Conservation (phyloP, 2,797 vertebrate genomes). For the Bradypodion pumilum region DNA sequence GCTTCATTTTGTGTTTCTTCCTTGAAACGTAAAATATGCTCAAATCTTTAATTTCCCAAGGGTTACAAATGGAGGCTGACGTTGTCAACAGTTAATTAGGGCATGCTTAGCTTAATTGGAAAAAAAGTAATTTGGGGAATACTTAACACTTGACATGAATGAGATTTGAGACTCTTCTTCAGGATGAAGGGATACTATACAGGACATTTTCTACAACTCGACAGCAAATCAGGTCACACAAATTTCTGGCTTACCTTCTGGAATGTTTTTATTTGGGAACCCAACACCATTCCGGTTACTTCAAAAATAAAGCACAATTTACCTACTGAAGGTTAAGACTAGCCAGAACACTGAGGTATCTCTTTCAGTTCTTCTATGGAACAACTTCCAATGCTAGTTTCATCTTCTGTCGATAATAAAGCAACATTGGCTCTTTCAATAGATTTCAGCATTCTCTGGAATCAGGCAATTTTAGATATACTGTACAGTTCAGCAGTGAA, state of each 20-base stretch:
- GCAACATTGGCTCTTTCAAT: not conserved
- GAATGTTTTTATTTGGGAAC: not conserved
- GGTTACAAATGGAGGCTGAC: not conserved
- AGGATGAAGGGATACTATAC: not conserved
- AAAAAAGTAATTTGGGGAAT: not conserved
- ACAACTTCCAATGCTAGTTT: not conserved
- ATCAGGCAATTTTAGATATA: not conserved
- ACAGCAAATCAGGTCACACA: not conserved
- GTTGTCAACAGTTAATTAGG: conserved; percentile 1
- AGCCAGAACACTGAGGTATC: not conserved
- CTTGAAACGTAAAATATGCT: not conserved
- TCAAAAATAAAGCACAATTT: not conserved
- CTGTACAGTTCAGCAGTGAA: not conserved
- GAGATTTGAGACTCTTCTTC: not conserved
- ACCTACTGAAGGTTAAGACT: not conserved
- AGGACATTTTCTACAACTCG: not conserved
- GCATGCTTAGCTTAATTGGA: not conserved
- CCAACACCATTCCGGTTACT: not conserved
- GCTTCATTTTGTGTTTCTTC: not conserved
- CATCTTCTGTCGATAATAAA: not conserved
- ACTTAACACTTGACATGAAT: not conserved
- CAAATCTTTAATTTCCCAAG: conserved; percentile 2
- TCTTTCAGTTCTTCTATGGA: not conserved
- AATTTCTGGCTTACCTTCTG: not conserved
- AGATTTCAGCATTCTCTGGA: not conserved